Conservation (phyloP, 2,797 vertebrate genomes). For the Acridotheres tristis region DNA sequence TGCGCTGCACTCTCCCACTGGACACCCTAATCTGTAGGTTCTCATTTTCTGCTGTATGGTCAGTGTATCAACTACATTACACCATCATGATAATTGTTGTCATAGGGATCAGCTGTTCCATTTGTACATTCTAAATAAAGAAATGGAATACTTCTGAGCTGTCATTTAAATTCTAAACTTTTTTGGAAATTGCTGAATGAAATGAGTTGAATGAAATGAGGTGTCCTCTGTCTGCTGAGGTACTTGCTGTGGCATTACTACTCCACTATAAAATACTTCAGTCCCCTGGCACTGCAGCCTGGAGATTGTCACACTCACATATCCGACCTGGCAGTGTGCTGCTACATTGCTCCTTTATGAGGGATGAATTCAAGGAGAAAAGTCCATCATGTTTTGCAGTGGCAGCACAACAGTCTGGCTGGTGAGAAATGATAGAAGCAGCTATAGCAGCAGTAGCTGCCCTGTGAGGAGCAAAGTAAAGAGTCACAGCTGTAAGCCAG, state of each 20-base stretch:
- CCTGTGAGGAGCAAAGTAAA: background rate
- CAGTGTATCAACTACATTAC: background rate
- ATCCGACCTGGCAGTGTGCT: rapidly evolving
- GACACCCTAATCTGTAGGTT: background rate
- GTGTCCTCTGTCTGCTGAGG: background rate
- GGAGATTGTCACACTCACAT: background rate
- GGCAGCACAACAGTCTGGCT: background rate
- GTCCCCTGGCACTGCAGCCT: background rate
- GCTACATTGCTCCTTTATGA: background rate
- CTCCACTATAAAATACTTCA: background rate
- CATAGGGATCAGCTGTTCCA: background rate
- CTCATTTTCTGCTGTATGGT: background rate
- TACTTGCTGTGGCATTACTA: background rate
- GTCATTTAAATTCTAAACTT: background rate
- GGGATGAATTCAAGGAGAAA: background rate
- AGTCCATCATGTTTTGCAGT: rapidly evolving
- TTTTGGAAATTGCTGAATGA: background rate
- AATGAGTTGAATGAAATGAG: background rate
- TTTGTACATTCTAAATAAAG: background rate
- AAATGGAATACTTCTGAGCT: background rate
- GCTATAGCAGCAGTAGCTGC: background rate
- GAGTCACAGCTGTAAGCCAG: background rate
- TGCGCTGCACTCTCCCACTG: background rate
- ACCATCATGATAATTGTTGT: background rate
- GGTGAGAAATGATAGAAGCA: background rate